Conservation (phyloP, 2,113 vertebrate species). For the Hepsetus odoe region DNA sequence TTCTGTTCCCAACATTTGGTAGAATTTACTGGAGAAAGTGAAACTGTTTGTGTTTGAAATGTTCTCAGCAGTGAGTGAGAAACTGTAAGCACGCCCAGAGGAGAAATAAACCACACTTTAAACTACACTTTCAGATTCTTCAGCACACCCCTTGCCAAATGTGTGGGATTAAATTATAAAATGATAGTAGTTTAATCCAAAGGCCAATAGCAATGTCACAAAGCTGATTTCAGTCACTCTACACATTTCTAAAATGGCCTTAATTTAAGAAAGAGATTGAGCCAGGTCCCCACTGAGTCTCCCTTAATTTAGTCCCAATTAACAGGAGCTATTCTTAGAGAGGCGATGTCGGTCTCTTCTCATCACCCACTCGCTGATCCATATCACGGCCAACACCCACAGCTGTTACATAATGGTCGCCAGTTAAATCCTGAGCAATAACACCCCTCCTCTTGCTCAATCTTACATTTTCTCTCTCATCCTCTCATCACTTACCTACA, state of each 20-base stretch:
- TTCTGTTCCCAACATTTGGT: not conserved
- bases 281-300: conserved; percentile 16
- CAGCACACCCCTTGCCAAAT: not conserved
- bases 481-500: not conserved
- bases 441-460: not conserved
- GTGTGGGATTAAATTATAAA: not conserved
- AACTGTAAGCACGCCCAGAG: not conserved
- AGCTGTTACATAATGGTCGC: conserved; percentile 33
- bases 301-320: conserved; percentile 48
- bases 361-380: conserved; percentile 20
- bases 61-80: not conserved
- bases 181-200: not conserved
- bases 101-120: not conserved
- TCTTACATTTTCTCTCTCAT: not conserved
- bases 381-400: conserved; percentile 26
- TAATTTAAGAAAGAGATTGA: conserved; percentile 28
- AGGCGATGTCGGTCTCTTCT: conserved; percentile 37
- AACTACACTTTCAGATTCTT: not conserved
- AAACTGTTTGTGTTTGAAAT: not conserved
- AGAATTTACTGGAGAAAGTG: not conserved
- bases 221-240: not conserved
- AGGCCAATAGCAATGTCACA: not conserved
- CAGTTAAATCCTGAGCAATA: conserved; percentile 2
- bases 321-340: conserved; percentile 50
- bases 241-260: conserved; percentile 13